Conservation (phyloP, 92 coral and sea anemone species). For the Palythoa grandis region DNA sequence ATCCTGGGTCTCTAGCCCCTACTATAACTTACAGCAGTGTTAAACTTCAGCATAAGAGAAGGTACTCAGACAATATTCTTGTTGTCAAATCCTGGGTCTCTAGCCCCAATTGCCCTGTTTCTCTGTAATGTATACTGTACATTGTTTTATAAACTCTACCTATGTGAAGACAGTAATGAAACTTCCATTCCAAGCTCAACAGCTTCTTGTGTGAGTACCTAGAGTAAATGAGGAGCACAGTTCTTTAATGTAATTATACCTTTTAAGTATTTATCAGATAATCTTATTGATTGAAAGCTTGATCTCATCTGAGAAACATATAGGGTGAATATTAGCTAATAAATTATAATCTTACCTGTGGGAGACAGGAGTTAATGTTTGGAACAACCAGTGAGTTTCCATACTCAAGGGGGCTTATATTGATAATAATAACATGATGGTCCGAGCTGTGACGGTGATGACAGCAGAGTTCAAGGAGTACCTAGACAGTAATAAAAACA, state of each 20-base stretch:
- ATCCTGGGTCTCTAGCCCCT: too few relatives aligned
- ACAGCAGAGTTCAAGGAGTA: constrained; percentile 81
- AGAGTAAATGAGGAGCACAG: background rate
- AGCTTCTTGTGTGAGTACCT: constrained; percentile 87
- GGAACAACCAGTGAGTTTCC: constrained; percentile 90
- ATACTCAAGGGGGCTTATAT: constrained; percentile 93
- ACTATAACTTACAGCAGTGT: too few relatives aligned
- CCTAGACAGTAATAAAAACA: constrained; percentile 47
- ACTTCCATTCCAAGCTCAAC: constrained; percentile 76
- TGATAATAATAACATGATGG: constrained; percentile 72
- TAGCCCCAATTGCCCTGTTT: background rate
- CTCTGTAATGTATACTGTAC: too few relatives aligned
- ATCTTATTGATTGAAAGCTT: too few relatives aligned
- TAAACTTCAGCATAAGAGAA: too few relatives aligned
- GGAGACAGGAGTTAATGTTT: constrained; percentile 69
- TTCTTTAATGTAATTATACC: background rate
- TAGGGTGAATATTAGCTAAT: background rate
- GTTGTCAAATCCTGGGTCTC: too few relatives aligned
- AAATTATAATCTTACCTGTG: constrained; percentile 82
- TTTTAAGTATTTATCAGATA: background rate
- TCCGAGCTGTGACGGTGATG: constrained; percentile 44
- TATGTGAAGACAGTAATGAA: constrained; percentile 76
- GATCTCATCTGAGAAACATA: background rate
- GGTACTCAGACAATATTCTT: too few relatives aligned
- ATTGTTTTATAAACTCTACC: constrained; percentile 66